A percentile compares a stretch with the other conserved stretches of the same genome.
phyloP scores from a whole-genome alignment of 2,888 invertebrate species.

The Drosophila picticornis region DNA sequence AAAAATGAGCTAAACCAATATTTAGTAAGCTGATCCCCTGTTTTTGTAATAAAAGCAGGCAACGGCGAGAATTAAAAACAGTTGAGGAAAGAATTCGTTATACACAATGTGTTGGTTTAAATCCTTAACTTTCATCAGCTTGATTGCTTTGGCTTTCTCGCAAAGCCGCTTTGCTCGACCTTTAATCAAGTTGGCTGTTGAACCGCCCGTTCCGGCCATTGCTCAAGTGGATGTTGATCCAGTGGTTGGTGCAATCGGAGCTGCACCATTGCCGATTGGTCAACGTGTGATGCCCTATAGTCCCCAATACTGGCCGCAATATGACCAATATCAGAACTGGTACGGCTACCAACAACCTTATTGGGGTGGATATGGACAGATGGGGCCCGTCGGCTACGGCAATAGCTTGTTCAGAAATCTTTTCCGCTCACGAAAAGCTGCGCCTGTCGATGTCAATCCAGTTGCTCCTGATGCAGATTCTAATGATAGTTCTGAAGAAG shows the following conservation, averaged over 20 bases:
- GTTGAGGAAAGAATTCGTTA: slow-evolving; percentile 52
- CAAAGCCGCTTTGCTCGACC: background rate
- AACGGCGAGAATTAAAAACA: slow-evolving; percentile 23
- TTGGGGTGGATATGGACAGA: slow-evolving; percentile 32
- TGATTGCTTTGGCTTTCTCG: slow-evolving; percentile 44
- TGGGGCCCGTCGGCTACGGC: background rate
- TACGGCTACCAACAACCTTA: slow-evolving; percentile 32
- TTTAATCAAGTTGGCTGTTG: slow-evolving; percentile 58
- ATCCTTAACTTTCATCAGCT: slow-evolving; percentile 47
- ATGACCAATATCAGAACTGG: slow-evolving; percentile 8
- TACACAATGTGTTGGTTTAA: slow-evolving; percentile 56
- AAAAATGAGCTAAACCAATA: slow-evolving; percentile 55
- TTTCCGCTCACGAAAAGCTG: background rate
- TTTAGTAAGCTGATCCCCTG: slow-evolving; percentile 24
- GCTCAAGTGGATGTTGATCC: background rate
- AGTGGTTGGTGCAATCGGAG: background rate
- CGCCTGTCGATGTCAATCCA: background rate
- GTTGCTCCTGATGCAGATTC: background rate
- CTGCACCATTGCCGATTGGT: background rate
- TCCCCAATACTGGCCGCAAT: slow-evolving; percentile 41
- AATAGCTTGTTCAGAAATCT: background rate
- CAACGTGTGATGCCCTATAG: slow-evolving; percentile 2
- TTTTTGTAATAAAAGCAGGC: slow-evolving; percentile 58
- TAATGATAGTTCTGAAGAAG: background rate
- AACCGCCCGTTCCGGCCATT: slow-evolving; percentile 22